Evolutionary conservation across 1,140 invertebrate genomes (phyloP), one percentile per base, ranked within the genome.

Genomic region (Paraescarpia echinospica): DNA sequence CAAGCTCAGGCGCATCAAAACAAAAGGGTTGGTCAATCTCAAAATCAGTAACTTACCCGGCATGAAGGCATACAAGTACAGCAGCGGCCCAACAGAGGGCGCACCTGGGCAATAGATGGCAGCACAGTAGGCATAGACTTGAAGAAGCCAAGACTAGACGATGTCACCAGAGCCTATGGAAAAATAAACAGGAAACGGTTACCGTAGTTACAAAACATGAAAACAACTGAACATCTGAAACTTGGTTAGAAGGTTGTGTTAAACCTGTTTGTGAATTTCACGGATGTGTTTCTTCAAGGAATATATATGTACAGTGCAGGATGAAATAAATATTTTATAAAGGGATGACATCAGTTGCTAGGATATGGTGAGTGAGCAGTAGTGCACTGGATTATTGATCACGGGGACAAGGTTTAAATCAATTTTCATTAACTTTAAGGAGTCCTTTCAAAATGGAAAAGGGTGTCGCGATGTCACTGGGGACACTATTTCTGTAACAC

Each of bases 201-300:
- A 90, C 27, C 59, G 4, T 41, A 77, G 18, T 77, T 77, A 77
- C 27, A 77, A 51, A 77, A 77, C 59, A 77, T 27, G 14, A 33
- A 12, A 90, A 90, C 89, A 90, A 90, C 33, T 35, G 34, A 90
- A 90, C 33, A 90, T 90, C 33, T 90, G 12, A 90, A 90, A 90
- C 8, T 6, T 90, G 89, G 33, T 90, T 27, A 90, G 27, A 33
- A n/a, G n/a, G n/a, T n/a, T n/a, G n/a, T n/a, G n/a, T n/a, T n/a
- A n/a, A n/a, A n/a, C n/a, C n/a, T n/a, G n/a, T n/a, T 27, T 27
- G 27, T 90, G 14, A 90, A 90, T 90, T 90, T 33, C 34, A 33
- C 0, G 34, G 89, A 33, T 90, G 33, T 33, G 34, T 33, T 90
- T 35, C 34, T 90, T 35, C 33, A 33, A 27, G 34, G 27, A 90